Percentiles rank a stretch among this genome's conserved stretches.
phyloP scores from a whole-genome alignment of 2,888 invertebrate species.

The Byasa hedistus region DNA sequence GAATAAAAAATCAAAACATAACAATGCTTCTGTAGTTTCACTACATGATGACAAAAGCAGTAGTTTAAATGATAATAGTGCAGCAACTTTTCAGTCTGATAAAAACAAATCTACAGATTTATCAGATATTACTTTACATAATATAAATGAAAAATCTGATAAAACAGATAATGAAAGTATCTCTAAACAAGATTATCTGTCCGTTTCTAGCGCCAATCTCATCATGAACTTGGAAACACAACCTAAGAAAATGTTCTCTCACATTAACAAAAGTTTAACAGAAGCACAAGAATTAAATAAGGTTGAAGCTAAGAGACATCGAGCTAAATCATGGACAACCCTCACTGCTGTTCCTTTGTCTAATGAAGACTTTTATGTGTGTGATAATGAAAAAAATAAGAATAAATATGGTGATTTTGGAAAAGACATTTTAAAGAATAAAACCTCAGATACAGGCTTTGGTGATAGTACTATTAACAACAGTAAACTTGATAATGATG shows the following conservation, averaged over 20 bases:
- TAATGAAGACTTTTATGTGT: slow-evolving; percentile 47
- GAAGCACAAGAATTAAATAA: slow-evolving; percentile 39
- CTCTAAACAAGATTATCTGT: slow-evolving; percentile 35
- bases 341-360: slow-evolving; percentile 36
- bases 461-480: slow-evolving; percentile 31
- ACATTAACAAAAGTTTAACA: slow-evolving; percentile 55
- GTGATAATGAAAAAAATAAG: slow-evolving; percentile 53
- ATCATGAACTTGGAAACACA: slow-evolving; percentile 41
- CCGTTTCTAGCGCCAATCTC: slow-evolving; percentile 44
- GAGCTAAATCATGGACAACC: slow-evolving; percentile 62
- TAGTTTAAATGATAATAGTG: slow-evolving; percentile 20
- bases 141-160: slow-evolving; percentile 18
- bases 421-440: slow-evolving; percentile 23
- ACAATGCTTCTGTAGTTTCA: slow-evolving; percentile 31
- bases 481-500: slow-evolving; percentile 24
- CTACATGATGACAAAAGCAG: slow-evolving; percentile 27
- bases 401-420: slow-evolving; percentile 39
- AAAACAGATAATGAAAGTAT: slow-evolving; percentile 25
- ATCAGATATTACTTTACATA: neutral
- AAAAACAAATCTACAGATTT: neutral
- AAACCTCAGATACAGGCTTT: slow-evolving; percentile 31
- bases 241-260: slow-evolving; percentile 36
- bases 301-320: slow-evolving; percentile 47
- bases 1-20: slow-evolving; percentile 42
- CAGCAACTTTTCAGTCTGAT: slow-evolving; percentile 4